These are phyloP conservation scores for Notarius lentiginosus DNA, from an alignment of 2,113 vertebrate genomes.

Conservation along the genomic window DNA sequence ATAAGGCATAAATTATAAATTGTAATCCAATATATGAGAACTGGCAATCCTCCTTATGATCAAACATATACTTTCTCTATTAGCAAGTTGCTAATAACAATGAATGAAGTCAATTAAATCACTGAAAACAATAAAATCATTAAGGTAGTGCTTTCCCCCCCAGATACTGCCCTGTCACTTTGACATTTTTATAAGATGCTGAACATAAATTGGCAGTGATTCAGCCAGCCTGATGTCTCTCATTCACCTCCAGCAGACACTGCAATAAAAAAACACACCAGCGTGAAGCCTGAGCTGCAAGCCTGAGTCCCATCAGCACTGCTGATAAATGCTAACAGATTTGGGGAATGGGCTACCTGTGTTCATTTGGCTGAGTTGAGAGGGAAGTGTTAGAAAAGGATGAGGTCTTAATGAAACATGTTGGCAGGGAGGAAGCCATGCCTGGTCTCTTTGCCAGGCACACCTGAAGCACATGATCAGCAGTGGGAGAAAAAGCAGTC, in stretches of 20 bases:
- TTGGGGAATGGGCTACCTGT: slow-evolving; percentile 6
- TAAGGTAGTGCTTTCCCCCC: neutral
- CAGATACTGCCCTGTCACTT: neutral
- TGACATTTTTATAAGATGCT: slow-evolving; percentile 42
- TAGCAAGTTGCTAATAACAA: neutral
- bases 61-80: neutral
- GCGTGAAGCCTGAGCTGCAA: slow-evolving; percentile 35
- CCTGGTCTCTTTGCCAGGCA: slow-evolving; percentile 63
- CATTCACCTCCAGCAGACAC: slow-evolving; percentile 52
- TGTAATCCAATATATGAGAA: neutral
- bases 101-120: neutral
- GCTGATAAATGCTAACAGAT: slow-evolving; percentile 45
- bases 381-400: slow-evolving; percentile 61
- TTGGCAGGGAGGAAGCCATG: slow-evolving; percentile 57
- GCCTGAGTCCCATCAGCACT: slow-evolving; percentile 41
- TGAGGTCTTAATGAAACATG: slow-evolving; percentile 66
- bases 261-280: slow-evolving; percentile 58
- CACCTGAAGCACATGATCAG: slow-evolving; percentile 68
- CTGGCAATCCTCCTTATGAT: neutral
- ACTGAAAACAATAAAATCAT: neutral
- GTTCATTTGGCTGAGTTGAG: slow-evolving; percentile 28
- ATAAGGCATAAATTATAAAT: neutral
- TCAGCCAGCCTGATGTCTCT: slow-evolving; percentile 55
- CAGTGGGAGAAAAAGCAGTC: slow-evolving; percentile 58
- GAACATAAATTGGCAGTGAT: slow-evolving; percentile 54